phyloP scores from a whole-genome alignment of 1,140 invertebrate genomes.

The Zaprionus gabonicus region DNA sequence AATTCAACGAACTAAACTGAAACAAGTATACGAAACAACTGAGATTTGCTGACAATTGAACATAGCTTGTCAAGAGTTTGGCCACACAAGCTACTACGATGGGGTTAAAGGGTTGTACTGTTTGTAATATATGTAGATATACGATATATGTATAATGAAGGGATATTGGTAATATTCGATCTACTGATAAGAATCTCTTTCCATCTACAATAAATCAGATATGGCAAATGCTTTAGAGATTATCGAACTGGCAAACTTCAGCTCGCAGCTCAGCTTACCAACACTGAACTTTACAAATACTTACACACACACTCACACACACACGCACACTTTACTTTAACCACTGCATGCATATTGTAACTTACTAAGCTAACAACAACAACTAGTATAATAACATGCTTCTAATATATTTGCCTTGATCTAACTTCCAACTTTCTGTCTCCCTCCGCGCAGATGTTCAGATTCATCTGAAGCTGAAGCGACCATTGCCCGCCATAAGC shows the following conservation, averaged over 20 bases:
- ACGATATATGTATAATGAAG: too few species aligned
- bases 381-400: conserved; percentile 20
- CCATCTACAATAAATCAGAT: too few species aligned
- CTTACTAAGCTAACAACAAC: conserved; percentile 8
- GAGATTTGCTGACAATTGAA: not conserved
- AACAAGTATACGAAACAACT: conserved; percentile 6
- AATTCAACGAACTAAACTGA: conserved; percentile 8
- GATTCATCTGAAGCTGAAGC: conserved; percentile 4
- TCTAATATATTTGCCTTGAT: conserved; percentile 45
- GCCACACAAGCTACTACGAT: not conserved
- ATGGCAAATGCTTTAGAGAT: not conserved
- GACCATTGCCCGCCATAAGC: not conserved
- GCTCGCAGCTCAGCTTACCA: too few species aligned
- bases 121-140: too few species aligned
- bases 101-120: not conserved
- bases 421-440: conserved; percentile 35
- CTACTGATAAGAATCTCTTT: too few species aligned
- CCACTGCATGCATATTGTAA: not conserved
- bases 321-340: not conserved
- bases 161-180: too few species aligned
- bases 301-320: not conserved
- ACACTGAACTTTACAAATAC: not conserved
- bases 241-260: not conserved
- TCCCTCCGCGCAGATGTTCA: conserved; percentile 52
- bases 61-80: not conserved